Evolutionary conservation across 2,797 vertebrate species (phyloP).

Genomic region (Poeciliopsis infans): DNA sequence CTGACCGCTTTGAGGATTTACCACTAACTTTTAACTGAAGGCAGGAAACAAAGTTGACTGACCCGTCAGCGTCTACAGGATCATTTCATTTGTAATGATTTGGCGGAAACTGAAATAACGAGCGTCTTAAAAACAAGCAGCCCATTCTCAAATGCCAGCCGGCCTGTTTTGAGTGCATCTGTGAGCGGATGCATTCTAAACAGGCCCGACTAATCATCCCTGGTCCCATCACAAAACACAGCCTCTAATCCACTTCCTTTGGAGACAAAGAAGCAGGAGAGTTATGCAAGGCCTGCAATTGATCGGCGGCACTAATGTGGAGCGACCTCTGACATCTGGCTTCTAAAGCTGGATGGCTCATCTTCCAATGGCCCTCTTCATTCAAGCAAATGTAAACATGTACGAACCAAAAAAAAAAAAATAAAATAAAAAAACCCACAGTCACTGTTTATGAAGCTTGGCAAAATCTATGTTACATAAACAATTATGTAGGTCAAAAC

Average conservation of each 20-base stretch:
- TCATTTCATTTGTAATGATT: conserved; percentile 49
- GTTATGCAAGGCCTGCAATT: conserved; percentile 79
- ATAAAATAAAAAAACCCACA: conserved; percentile 19
- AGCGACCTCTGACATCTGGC: conserved; percentile 79
- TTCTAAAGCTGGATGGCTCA: conserved; percentile 70
- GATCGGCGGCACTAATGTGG: conserved; percentile 78
- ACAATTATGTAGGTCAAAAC: conserved; percentile 24
- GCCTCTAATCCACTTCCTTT: conserved; percentile 79
- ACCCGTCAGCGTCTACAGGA: conserved; percentile 26
- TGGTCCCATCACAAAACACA: conserved; percentile 70
- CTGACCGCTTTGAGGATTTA: conserved; percentile 39
- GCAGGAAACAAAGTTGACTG: conserved; percentile 36
- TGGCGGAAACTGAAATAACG: conserved; percentile 57
- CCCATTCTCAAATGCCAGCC: conserved; percentile 46
- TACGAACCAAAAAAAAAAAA: conserved; percentile 60
- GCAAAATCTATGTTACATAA: conserved; percentile 22
- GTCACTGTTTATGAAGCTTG: conserved; percentile 21
- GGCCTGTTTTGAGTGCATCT: conserved; percentile 63
- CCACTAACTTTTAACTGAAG: conserved; percentile 28
- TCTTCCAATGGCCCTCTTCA: conserved; percentile 65
- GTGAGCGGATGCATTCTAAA: conserved; percentile 76
- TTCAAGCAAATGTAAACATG: conserved; percentile 64
- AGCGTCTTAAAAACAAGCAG: conserved; percentile 55
- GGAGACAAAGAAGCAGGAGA: conserved; percentile 73
- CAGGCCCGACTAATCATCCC: conserved; percentile 76